Conservation (phyloP, 2,797 vertebrate species). For the Merluccius polli region DNA sequence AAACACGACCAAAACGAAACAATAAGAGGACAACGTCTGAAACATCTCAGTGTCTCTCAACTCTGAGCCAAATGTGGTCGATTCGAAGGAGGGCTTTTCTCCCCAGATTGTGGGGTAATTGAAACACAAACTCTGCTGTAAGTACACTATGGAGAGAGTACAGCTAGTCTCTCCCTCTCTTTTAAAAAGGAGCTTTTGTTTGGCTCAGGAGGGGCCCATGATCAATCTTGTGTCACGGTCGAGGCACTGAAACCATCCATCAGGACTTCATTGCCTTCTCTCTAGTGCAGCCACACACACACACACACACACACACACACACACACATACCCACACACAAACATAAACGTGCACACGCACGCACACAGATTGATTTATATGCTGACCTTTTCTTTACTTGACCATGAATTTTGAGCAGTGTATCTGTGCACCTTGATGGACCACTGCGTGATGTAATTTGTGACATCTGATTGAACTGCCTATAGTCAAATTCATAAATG, state of each 20-base stretch:
- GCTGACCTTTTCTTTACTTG: not conserved
- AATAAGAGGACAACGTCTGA: too few species aligned
- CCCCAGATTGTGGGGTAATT: not conserved
- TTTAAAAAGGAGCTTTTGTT: slow-evolving; percentile 28
- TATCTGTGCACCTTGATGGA: not conserved
- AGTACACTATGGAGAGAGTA: not conserved
- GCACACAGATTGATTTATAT: not conserved
- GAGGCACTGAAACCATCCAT: slow-evolving; percentile 40
- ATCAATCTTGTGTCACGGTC: slow-evolving; percentile 32
- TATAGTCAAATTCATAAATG: not conserved
- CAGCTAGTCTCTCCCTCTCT: slow-evolving; percentile 3
- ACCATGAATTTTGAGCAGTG: not conserved
- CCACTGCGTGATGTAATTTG: too few species aligned
- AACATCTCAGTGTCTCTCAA: too few species aligned
- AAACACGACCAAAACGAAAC: not conserved
- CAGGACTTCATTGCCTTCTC: slow-evolving; percentile 8
- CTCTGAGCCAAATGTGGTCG: too few species aligned
- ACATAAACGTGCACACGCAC: not conserved
- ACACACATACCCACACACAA: slow-evolving; percentile 5
- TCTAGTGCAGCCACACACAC: not conserved
- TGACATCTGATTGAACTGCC: not conserved
- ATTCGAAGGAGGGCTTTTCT: too few species aligned
- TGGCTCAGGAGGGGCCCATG: slow-evolving; percentile 20
- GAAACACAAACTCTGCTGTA: not conserved
- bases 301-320: slow-evolving; percentile 10